These are phyloP conservation scores for Sphyrna mokarran DNA, from an alignment of 2,113 vertebrate genomes.

Conservation along the genomic window DNA sequence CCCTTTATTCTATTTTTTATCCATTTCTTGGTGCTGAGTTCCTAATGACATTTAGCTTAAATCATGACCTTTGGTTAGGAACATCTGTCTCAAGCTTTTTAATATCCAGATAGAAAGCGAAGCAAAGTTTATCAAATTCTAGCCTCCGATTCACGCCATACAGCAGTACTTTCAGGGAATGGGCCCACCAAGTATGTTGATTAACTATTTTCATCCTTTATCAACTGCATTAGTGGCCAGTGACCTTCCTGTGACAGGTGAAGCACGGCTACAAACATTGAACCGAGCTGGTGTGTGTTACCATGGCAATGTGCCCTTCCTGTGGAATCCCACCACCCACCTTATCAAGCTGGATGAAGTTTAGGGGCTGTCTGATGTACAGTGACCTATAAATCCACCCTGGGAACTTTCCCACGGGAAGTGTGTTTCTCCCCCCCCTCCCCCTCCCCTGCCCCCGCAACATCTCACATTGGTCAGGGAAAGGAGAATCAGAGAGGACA, in stretches of 20 bases:
- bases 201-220: background rate
- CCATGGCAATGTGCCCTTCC: background rate
- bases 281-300: background rate
- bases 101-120: background rate
- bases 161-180: background rate
- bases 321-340: background rate
- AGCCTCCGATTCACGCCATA: background rate
- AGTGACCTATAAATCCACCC: background rate
- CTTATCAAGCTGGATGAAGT: background rate
- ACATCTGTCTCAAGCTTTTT: background rate
- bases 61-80: background rate
- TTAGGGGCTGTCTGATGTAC: background rate
- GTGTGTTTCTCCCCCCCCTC: background rate
- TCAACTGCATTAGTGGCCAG: background rate
- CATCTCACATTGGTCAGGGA: background rate
- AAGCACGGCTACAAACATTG: background rate
- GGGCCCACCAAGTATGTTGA: too few species aligned
- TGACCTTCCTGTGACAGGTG: slow-evolving; percentile 5
- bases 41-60: background rate
- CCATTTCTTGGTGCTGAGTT: background rate
- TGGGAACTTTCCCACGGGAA: slow-evolving; percentile 6
- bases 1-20: background rate
- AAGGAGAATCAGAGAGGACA: background rate
- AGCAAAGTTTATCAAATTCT: background rate
- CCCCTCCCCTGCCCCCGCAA: too few species aligned